Percentiles rank a stretch among this genome's conserved stretches.
Conservation (phyloP, 1,140 invertebrate species). For the Conopomorpha cramerella region DNA sequence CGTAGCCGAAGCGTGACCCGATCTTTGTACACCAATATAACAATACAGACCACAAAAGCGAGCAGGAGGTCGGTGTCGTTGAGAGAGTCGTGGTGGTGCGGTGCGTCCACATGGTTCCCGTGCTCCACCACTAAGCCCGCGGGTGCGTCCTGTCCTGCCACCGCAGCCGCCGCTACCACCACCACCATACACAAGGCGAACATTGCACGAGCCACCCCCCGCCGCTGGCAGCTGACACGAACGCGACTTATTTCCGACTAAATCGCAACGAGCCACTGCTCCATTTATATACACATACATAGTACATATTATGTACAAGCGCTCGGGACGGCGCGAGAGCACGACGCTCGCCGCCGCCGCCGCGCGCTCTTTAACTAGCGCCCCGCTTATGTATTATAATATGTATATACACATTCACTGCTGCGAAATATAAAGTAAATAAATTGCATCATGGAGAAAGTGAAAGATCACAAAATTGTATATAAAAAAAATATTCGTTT, state of each 20-base stretch:
- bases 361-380: too few relatives aligned
- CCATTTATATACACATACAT: conserved; percentile 45
- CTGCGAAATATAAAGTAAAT: too few relatives aligned
- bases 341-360: conserved; percentile 4
- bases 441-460: too few relatives aligned
- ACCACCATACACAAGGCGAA: conserved; percentile 12
- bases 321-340: conserved; percentile 9
- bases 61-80: conserved; percentile 25
- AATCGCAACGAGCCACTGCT: conserved; percentile 25
- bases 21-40: too few relatives aligned
- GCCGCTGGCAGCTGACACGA: conserved; percentile 36
- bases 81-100: conserved; percentile 13
- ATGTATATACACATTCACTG: too few relatives aligned
- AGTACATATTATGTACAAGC: conserved; percentile 21
- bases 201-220: too few relatives aligned
- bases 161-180: conserved; percentile 9
- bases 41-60: conserved; percentile 43
- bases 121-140: conserved; percentile 8
- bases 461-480: too few relatives aligned
- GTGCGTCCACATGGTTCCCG: conserved; percentile 10
- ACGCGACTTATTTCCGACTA: conserved; percentile 43
- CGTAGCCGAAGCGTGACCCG: too few relatives aligned
- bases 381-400: too few relatives aligned
- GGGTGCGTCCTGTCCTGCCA: conserved; percentile 3
- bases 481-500: too few relatives aligned